Evolutionary conservation across 2,888 invertebrate species (phyloP).

Genomic region (Stenurella melanura): DNA sequence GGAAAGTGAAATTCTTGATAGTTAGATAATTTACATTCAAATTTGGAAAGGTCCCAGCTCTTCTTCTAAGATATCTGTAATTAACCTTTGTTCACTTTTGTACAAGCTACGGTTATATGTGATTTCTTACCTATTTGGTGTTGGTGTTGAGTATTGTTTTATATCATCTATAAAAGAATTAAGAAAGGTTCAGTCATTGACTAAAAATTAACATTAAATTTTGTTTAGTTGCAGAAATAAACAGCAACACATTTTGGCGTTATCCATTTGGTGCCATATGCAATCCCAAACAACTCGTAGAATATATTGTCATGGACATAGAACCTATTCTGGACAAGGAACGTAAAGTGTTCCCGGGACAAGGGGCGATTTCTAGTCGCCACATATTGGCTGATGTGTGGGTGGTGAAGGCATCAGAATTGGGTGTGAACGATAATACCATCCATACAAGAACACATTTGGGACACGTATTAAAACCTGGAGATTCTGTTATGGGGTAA

Average conservation of each 20-base stretch:
- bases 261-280: slow-evolving; percentile 91
- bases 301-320: slow-evolving; percentile 96
- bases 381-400: slow-evolving; percentile 95
- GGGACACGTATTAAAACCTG: slow-evolving; percentile 93
- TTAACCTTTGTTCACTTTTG: no score
- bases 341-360: slow-evolving; percentile 87
- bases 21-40: no score
- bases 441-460: slow-evolving; percentile 94
- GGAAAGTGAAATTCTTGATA: no score
- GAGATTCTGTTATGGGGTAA: slow-evolving; percentile 95
- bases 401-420: slow-evolving; percentile 90
- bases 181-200: no score
- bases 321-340: slow-evolving; percentile 87
- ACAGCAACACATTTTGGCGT: slow-evolving; percentile 88
- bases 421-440: slow-evolving; percentile 87
- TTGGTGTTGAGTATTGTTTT: no score
- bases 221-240: slow-evolving; percentile 87
- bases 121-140: no score
- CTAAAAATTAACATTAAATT: no score
- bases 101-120: no score
- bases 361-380: slow-evolving; percentile 89
- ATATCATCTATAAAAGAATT: no score
- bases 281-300: slow-evolving; percentile 91
- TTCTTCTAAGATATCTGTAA: no score
- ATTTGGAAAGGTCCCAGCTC: no score